Base-by-base conservation (phyloP, 2,888 invertebrate species). In the Megalurothrips usitatus region DNA sequence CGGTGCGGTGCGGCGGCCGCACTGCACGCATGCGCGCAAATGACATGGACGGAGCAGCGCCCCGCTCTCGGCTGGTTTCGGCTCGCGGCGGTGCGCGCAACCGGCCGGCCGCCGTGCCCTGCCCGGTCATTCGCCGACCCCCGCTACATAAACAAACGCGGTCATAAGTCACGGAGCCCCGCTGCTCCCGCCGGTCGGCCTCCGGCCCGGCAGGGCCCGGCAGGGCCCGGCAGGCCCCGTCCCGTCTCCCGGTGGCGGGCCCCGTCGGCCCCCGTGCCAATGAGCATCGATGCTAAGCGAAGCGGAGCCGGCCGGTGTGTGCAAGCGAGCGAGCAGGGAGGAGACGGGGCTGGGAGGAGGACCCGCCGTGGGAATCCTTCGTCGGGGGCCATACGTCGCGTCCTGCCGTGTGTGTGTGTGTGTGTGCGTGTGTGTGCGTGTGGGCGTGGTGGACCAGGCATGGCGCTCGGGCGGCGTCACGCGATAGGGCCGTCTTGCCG, bases 101-200 rank as follows among this genome's bases (percentile, higher is more conserved):
- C 49, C 52, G 52, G 52, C 6, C 14, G 52, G 52, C 34, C 34
- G 34, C 34, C 34, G 3, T 43, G 34, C 6, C 81, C 19, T 79
- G 78, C 79, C 79, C 80, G 48, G 79, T 78, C 63, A 79, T 58
- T 58, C 14, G 68, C 68, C 26, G 23, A 12, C 58, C 68, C n/a
- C 68, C 23, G 68, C 68, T 23, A 75, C 68, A 26, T 75, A 75
- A 75, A 75, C 68, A 75, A 75, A 75, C 23, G 68, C 26, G 68
- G 26, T 75, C 26, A 75, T 75, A 75, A 75, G 68, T 75, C 68
- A 75, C 68, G 26, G 68, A 9, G 68, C 68, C 23, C 10, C 68
- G 26, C 34, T 43, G 3, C 34, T 43, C 3, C 34, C 34, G 2
- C 34, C 34, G 34, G 3, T 6, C 34, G 34, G 34, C 34, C n/a